phyloP scores from a whole-genome alignment of 2,888 invertebrate species.

The Helicoverpa assulta region DNA sequence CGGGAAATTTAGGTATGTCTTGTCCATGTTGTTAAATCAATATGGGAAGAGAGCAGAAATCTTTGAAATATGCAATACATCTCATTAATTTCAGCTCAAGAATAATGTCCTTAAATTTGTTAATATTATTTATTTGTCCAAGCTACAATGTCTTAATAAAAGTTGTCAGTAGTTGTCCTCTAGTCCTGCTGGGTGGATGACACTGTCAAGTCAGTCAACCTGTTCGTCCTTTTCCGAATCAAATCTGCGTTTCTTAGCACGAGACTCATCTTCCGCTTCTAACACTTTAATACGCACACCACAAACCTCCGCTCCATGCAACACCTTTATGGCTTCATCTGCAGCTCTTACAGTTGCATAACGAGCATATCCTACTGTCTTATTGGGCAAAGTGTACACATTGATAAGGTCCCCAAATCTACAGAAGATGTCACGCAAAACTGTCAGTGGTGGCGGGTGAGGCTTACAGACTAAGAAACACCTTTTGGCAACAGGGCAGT shows the following conservation, averaged over 20 bases:
- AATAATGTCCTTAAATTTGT: conserved; percentile 65
- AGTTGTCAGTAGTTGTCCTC: conserved; percentile 59
- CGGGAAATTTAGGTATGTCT: conserved; percentile 8
- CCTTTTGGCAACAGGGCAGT: conserved; percentile 92
- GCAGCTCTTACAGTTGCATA: conserved; percentile 94
- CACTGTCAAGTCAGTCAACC: conserved; percentile 53
- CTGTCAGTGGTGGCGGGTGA: conserved; percentile 93
- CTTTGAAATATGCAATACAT: conserved; percentile 38
- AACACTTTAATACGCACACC: conserved; percentile 96
- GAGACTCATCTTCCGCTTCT: conserved; percentile 93
- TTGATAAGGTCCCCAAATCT: conserved; percentile 97
- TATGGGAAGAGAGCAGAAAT: conserved; percentile 23
- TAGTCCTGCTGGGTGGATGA: conserved; percentile 31
- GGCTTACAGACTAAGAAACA: conserved; percentile 92
- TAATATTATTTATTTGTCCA: conserved; percentile 67
- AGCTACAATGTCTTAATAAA: conserved; percentile 57
- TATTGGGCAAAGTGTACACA: conserved; percentile 96
- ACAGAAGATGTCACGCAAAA: conserved; percentile 96
- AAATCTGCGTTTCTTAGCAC: conserved; percentile 73
- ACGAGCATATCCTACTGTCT: conserved; percentile 98
- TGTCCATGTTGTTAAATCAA: conserved; percentile 28
- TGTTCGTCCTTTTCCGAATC: conserved; percentile 46
- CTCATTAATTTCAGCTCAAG: conserved; percentile 55
- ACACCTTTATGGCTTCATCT: conserved; percentile 91
- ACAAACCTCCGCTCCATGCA: conserved; percentile 97